phyloP scores from a whole-genome alignment of 1,140 invertebrate genomes.

The Drosophila micromelanica region DNA sequence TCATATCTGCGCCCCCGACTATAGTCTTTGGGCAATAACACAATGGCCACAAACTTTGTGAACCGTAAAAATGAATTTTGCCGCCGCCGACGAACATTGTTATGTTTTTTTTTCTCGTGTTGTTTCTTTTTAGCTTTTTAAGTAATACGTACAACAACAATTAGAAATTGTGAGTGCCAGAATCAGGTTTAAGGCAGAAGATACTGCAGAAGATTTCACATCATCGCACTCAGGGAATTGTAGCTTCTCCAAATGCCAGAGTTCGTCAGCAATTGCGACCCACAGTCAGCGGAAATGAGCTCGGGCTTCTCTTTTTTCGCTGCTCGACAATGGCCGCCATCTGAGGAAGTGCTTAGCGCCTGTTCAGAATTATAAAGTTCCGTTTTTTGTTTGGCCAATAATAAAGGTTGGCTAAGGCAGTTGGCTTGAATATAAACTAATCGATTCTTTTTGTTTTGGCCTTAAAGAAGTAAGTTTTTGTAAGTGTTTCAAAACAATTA shows the following conservation, averaged over 20 bases:
- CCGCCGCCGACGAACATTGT: constrained; percentile 19
- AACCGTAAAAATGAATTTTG: constrained; percentile 69
- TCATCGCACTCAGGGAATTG: not conserved
- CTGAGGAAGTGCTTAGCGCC: constrained; percentile 63
- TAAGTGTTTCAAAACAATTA: not conserved
- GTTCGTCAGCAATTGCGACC: not conserved
- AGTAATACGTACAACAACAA: constrained; percentile 2
- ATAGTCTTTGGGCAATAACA: constrained; percentile 30
- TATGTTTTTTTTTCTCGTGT: not conserved
- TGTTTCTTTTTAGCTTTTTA: not conserved
- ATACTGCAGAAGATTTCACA: constrained; percentile 3
- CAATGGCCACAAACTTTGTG: constrained; percentile 55
- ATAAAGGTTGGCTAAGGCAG: constrained; percentile 38
- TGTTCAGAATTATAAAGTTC: constrained; percentile 68
- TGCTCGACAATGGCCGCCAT: constrained; percentile 19
- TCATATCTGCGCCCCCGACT: constrained; percentile 9
- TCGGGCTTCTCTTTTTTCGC: constrained; percentile 62
- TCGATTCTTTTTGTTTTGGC: constrained; percentile 18
- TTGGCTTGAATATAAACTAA: constrained; percentile 21
- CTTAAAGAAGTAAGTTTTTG: not conserved
- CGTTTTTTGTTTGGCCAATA: constrained; percentile 44
- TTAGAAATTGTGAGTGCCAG: constrained; percentile 3
- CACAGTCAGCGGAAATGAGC: constrained; percentile 54
- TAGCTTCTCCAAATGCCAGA: not conserved
- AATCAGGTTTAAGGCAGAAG: not conserved